phyloP scores from a whole-genome alignment of 64 coral and sea anemone genomes.

The Dendrophyllia cribrosa region DNA sequence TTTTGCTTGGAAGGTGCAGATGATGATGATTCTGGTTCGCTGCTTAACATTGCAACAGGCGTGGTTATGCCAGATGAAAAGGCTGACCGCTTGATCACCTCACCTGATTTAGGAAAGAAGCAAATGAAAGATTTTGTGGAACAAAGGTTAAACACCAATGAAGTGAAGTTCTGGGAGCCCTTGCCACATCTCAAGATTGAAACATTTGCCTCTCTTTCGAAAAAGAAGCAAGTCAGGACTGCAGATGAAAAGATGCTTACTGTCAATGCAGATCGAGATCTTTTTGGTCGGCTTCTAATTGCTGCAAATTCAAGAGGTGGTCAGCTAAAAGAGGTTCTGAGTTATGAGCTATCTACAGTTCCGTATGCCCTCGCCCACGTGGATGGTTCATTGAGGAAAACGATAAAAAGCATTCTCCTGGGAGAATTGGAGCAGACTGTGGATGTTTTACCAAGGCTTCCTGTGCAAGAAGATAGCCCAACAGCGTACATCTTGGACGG shows the following conservation, averaged over 20 bases:
- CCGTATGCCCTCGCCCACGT: neutral
- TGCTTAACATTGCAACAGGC: neutral
- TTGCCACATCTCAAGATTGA: slow-evolving; percentile 7
- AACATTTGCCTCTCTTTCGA: no score
- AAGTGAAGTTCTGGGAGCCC: neutral
- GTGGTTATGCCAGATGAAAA: slow-evolving; percentile 7
- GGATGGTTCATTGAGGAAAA: neutral
- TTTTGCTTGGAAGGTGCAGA: neutral
- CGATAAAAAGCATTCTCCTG: neutral
- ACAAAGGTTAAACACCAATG: neutral
- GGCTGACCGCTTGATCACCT: slow-evolving; percentile 1
- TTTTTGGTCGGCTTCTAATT: no score
- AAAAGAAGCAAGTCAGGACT: neutral
- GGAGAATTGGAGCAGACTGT: neutral
- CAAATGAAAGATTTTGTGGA: no score
- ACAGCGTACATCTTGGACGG: no score
- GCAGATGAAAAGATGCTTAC: neutral
- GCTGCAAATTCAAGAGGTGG: neutral
- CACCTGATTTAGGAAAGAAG: neutral
- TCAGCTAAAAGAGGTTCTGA: neutral
- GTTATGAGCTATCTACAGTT: neutral
- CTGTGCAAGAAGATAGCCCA: no score
- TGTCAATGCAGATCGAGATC: no score
- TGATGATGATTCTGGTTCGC: neutral
- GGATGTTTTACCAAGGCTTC: neutral